These are phyloP conservation scores for Danio jaintianensis DNA, from an alignment of 2,797 vertebrate genomes.

Conservation along the genomic window DNA sequence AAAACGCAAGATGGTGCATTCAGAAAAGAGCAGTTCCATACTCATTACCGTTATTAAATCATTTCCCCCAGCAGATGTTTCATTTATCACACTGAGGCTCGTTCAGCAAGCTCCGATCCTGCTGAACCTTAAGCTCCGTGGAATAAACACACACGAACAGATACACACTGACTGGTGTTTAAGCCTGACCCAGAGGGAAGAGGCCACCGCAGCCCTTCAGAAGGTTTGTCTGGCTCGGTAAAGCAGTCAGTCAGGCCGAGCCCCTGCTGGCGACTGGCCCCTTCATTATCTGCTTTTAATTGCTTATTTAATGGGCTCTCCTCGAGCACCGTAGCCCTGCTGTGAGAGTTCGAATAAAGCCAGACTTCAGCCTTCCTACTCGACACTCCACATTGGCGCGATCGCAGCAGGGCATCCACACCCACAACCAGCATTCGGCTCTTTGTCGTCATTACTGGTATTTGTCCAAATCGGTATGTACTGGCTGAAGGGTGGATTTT, in stretches of 20 bases:
- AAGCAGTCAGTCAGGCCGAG: conserved; percentile 45
- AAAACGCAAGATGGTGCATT: background rate
- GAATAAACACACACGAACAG: conserved; percentile 42
- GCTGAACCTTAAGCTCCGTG: conserved; percentile 2
- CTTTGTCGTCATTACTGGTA: conserved; percentile 2
- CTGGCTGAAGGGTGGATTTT: background rate
- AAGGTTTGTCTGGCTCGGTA: conserved; percentile 42
- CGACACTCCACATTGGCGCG: conserved; percentile 18
- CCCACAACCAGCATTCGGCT: conserved; percentile 8
- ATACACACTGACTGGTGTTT: conserved; percentile 60
- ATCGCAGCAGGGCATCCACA: conserved; percentile 42
- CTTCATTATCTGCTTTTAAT: conserved; percentile 79
- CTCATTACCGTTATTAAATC: conserved; percentile 37
- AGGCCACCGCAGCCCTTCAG: conserved; percentile 12
- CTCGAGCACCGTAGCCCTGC: conserved; percentile 52
- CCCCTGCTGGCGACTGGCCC: conserved; percentile 64
- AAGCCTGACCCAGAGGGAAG: conserved; percentile 42
- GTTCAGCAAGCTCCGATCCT: background rate
- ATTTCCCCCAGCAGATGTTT: conserved; percentile 36
- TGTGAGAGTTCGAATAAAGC: conserved; percentile 51
- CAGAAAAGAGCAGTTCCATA: conserved; percentile 20
- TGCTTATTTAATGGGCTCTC: conserved; percentile 76
- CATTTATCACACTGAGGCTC: conserved; percentile 30
- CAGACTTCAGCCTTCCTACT: conserved; percentile 34
- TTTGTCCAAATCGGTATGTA: background rate